phyloP scores from a whole-genome alignment of 2,113 vertebrate species.

The Campylomormyrus tamandua region DNA sequence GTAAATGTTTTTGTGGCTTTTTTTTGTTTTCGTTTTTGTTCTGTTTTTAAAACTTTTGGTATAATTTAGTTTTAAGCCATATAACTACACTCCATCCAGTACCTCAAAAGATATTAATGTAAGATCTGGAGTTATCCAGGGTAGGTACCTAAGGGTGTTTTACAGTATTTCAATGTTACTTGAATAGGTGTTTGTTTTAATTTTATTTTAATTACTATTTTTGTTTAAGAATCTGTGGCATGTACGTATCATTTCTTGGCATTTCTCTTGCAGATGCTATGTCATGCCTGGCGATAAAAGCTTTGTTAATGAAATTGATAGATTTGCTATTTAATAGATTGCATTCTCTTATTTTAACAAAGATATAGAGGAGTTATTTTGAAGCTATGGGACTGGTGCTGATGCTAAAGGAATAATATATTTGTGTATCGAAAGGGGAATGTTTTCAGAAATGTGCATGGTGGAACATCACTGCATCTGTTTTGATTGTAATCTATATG shows the following conservation, averaged over 20 bases:
- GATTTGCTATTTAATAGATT: constrained; percentile 18
- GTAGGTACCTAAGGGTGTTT: constrained; percentile 2
- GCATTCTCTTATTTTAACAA: constrained; percentile 24
- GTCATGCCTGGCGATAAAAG: constrained; percentile 60
- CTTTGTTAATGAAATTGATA: constrained; percentile 9
- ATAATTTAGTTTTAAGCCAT: neutral
- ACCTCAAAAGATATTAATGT: neutral
- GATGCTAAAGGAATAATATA: constrained; percentile 56
- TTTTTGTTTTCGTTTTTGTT: neutral
- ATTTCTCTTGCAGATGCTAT: constrained; percentile 62
- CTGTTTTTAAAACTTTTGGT: neutral
- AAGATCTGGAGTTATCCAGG: neutral
- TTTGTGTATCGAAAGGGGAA: constrained; percentile 29
- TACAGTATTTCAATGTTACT: neutral
- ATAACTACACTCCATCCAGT: constrained; percentile 4
- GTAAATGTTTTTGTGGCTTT: neutral
- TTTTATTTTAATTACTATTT: constrained; percentile 62
- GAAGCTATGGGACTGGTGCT: constrained; percentile 60
- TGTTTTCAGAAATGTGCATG: constrained; percentile 61
- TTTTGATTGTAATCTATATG: constrained; percentile 67
- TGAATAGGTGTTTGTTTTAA: neutral
- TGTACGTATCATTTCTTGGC: constrained; percentile 41
- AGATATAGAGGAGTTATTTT: constrained; percentile 57
- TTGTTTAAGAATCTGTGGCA: constrained; percentile 69
- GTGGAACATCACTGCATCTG: constrained; percentile 73